These are phyloP conservation scores for Meloidogyne exigua DNA, from an alignment of 1,140 invertebrate genomes.

Conservation along the genomic window DNA sequence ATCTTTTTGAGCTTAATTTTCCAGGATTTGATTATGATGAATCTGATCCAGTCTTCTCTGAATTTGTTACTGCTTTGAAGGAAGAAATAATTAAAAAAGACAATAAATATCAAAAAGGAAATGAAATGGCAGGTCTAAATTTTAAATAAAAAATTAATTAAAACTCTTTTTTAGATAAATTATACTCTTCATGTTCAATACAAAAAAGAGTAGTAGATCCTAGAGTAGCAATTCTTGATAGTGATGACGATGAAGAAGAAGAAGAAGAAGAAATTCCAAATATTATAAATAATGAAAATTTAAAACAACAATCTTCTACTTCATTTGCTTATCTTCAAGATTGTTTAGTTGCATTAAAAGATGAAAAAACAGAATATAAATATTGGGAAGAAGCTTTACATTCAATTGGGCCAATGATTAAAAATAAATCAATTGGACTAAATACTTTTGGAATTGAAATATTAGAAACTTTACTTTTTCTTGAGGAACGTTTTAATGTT, in stretches of 20 bases:
- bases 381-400: constrained; percentile 14
- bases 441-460: constrained; percentile 14
- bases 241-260: constrained; percentile 20
- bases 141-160: neutral
- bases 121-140: neutral
- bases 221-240: constrained; percentile 13
- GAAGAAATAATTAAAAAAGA: neutral
- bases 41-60: constrained; percentile 7
- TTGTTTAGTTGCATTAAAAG: constrained; percentile 11
- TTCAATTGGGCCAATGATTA: constrained; percentile 18
- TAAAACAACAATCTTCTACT: neutral
- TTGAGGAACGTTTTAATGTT: constrained; percentile 17
- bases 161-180: neutral
- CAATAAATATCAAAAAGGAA: neutral
- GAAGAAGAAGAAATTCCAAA: neutral
- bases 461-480: neutral
- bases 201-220: neutral
- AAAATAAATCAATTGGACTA: constrained; percentile 6
- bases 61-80: constrained; percentile 14
- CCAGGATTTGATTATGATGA: constrained; percentile 17
- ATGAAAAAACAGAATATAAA: constrained; percentile 3
- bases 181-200: neutral
- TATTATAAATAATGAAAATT: neutral
- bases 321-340: constrained; percentile 13
- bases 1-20: constrained; percentile 1